Base-by-base conservation (phyloP, 2,888 invertebrate genomes). In the Pelosia muscerda region DNA sequence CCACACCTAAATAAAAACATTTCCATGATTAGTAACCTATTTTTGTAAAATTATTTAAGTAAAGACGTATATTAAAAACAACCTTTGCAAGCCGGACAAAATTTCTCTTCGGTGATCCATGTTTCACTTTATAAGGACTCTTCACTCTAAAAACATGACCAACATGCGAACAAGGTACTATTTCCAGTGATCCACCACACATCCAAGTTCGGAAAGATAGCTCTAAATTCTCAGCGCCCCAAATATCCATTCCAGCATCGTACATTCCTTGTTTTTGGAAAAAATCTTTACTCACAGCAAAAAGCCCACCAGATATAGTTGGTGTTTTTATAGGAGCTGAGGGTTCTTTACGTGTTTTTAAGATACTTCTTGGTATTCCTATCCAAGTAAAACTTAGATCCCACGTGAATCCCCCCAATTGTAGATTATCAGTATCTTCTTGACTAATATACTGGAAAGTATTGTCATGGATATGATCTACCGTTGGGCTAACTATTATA, bases 191-290 rank as follows among this genome's bases (percentile, higher is more conserved):
- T 5, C 99, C 99, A 53, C 99, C 99, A 85, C 99, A 99, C 99
- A 99, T 99, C 99, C 99, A 99, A 0, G 98, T 97, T 96, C 99
- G 99, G 92, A 99, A 99, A 2, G 99, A 99, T 49, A 99, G 92
- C 91, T 99, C 65, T 65, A 65, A 57, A 58, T 58, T 65, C 23
- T 65, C 99, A 56, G 98, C 99, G 65, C 99, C 99, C 99, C 99
- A 99, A 82, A 99, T 99, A 89, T 99, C 98, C 93, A 99, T 99
- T 15, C 98, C 99, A 42, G 98, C 97, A 92, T 99, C 99, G 91
- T 99, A 99, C 57, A 98, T 98, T 56, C 99, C 99, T 53, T 99
- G 95, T 65, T 96, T 96, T 86, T 98, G 97, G 89, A 99, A 99
- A 93, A 98, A 99, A 71, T 95, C 92, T 82, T 96, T 96, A 90